Evolutionary conservation across 2,113 vertebrate genomes (phyloP).

Genomic region (Trachemys scripta): DNA sequence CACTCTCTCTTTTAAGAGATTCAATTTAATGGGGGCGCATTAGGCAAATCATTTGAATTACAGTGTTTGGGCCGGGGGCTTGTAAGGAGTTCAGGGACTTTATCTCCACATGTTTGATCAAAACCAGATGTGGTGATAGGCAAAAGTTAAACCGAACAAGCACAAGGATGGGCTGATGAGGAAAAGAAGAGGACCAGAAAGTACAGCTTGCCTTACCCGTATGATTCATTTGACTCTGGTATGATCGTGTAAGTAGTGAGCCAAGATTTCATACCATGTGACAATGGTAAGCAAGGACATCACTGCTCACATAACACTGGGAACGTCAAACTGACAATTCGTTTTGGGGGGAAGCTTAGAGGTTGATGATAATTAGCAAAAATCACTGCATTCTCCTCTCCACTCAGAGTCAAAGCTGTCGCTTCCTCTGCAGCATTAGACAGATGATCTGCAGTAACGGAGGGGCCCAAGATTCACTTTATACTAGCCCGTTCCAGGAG

Average conservation of each 20-base stretch:
- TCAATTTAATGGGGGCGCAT: not conserved
- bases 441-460: not conserved
- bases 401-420: not conserved
- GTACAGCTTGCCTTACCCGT: not conserved
- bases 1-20: constrained; percentile 23
- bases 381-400: not conserved
- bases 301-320: not conserved
- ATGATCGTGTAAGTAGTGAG: accelerated
- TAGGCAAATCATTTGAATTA: constrained; percentile 35
- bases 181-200: not conserved
- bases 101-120: constrained; percentile 3
- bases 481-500: accelerated
- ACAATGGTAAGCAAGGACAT: not conserved
- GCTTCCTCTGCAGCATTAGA: not conserved
- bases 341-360: not conserved
- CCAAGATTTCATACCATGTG: not conserved
- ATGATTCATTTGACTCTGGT: accelerated
- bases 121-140: not conserved
- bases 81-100: constrained; percentile 1
- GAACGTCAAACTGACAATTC: not conserved
- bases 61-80: not conserved
- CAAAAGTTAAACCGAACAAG: not conserved
- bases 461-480: not conserved
- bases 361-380: not conserved
- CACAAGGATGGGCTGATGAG: not conserved